Evolutionary conservation across 2,797 vertebrate genomes (phyloP).

Genomic region (Trachops cirrhosus): DNA sequence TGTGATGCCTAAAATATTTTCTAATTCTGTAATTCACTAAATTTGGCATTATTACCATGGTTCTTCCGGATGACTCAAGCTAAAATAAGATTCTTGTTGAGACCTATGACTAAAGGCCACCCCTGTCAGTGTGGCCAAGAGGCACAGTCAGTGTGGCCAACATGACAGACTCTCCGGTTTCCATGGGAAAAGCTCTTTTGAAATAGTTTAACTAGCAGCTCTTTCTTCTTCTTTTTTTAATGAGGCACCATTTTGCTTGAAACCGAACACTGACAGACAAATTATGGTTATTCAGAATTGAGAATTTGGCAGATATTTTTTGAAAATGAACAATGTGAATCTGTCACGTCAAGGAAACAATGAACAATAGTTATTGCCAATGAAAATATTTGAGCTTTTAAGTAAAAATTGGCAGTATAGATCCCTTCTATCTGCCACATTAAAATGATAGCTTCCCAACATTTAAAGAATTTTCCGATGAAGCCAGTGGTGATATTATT

Average conservation of each 20-base stretch:
- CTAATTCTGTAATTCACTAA: background rate
- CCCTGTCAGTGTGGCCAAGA: background rate
- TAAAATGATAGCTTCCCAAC: background rate
- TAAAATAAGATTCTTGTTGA: slow-evolving; percentile 13
- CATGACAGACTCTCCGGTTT: background rate
- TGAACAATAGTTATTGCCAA: background rate
- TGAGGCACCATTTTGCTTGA: background rate
- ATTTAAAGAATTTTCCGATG: background rate
- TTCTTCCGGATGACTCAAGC: background rate
- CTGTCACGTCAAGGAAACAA: slow-evolving; percentile 31
- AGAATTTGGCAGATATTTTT: slow-evolving; percentile 10
- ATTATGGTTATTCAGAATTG: background rate
- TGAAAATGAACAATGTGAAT: background rate
- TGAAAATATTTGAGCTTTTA: slow-evolving; percentile 24
- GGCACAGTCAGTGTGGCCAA: background rate
- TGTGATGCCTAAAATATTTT: slow-evolving; percentile 35
- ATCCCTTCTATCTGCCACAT: background rate
- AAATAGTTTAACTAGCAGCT: background rate
- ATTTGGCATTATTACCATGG: background rate
- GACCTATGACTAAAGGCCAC: background rate
- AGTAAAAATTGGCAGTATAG: background rate
- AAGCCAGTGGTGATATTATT: background rate
- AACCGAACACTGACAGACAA: slow-evolving; percentile 2
- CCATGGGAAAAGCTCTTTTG: background rate
- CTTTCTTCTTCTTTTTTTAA: background rate